Percentiles rank a stretch among this genome's conserved stretches.
These are phyloP conservation scores for Erpetoichthys calabaricus DNA, from an alignment of 2,797 vertebrate species.

Conservation along the genomic window DNA sequence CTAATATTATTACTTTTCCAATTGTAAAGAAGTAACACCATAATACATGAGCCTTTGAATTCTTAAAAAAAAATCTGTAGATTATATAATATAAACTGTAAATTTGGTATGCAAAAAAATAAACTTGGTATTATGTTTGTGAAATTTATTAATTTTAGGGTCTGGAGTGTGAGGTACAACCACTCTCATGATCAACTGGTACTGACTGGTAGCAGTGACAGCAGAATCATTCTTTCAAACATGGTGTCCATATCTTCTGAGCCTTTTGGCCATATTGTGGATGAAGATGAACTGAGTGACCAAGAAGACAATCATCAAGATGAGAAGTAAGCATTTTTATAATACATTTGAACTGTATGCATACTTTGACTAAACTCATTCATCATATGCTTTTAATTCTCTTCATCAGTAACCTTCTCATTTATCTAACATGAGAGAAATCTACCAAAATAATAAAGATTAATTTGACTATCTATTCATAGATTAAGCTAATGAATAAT, in stretches of 20 bases:
- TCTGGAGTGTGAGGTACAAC: constrained; percentile 96
- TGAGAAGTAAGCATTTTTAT: constrained; percentile 62
- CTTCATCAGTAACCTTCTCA: constrained; percentile 5
- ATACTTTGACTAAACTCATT: constrained; percentile 10
- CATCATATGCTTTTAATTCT: constrained; percentile 13
- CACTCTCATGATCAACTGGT: constrained; percentile 94
- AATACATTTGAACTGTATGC: constrained; percentile 6
- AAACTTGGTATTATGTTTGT: no score
- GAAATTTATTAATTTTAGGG: constrained; percentile 43
- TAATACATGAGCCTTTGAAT: no score
- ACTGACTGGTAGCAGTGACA: constrained; percentile 92
- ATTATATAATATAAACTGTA: no score
- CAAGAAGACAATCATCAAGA: constrained; percentile 77
- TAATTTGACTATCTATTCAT: no score
- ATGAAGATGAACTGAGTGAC: constrained; percentile 88
- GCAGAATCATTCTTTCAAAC: constrained; percentile 93
- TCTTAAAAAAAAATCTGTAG: no score
- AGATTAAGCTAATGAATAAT: no score
- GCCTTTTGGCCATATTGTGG: constrained; percentile 88
- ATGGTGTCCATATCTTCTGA: constrained; percentile 98
- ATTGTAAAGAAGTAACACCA: no score
- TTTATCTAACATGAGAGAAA: no score
- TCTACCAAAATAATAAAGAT: no score
- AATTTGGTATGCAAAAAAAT: no score
- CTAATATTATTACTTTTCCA: no score